phyloP scores from a whole-genome alignment of 2,113 vertebrate genomes.

The Nothobranchius kuhntae region DNA sequence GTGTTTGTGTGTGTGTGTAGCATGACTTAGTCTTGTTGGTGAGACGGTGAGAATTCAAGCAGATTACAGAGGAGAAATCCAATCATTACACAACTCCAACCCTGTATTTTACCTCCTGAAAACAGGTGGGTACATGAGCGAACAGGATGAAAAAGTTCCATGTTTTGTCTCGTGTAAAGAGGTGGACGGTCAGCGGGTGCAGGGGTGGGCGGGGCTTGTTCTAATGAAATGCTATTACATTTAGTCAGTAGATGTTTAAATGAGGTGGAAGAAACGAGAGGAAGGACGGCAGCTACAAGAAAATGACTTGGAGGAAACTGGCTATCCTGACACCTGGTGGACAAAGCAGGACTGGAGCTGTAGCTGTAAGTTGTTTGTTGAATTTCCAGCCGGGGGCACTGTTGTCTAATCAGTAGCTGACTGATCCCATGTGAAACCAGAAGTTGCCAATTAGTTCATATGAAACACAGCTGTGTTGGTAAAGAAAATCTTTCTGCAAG shows the following conservation, averaged over 20 bases:
- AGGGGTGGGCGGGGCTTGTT: conserved; percentile 55
- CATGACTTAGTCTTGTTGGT: conserved; percentile 51
- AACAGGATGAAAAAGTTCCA: conserved; percentile 69
- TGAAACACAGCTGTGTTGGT: no score
- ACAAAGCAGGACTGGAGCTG: conserved; percentile 21
- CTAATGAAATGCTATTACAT: conserved; percentile 37
- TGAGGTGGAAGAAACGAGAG: conserved; percentile 29
- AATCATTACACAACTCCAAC: conserved; percentile 74
- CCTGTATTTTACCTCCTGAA: conserved; percentile 76
- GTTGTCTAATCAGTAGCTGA: no score
- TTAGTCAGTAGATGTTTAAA: conserved; percentile 40
- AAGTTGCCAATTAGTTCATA: no score
- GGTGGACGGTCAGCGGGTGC: conserved; percentile 71
- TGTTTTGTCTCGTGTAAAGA: conserved; percentile 56
- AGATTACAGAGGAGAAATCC: conserved; percentile 82
- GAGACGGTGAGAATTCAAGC: conserved; percentile 70
- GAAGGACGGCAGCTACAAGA: conserved; percentile 9
- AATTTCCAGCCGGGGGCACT: no score
- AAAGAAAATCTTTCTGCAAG: no score
- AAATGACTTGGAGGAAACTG: conserved; percentile 15
- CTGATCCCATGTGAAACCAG: no score
- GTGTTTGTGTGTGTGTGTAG: conserved; percentile 13
- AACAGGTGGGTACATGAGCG: conserved; percentile 75
- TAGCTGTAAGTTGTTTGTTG: no score
- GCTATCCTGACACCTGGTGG: conserved; percentile 75